Evolutionary conservation across 1,140 invertebrate genomes (phyloP), one percentile per base, ranked within the genome.

Genomic region (Hypsibius dujardini): DNA sequence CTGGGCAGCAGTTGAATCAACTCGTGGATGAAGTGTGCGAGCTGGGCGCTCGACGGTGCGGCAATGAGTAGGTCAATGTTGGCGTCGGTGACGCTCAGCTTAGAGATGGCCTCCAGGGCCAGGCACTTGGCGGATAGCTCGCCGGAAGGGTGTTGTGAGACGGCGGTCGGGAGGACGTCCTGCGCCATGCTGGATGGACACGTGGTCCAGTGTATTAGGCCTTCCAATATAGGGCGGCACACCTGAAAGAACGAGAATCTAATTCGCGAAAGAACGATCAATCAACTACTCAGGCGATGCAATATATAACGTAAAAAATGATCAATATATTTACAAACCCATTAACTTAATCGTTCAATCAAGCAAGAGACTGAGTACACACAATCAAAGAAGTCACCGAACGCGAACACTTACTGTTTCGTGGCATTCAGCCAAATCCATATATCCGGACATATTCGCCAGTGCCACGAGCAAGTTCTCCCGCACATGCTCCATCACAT

Each of bases 51-150:
- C 46, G 95, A 93, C 71, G 94, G 94, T 56, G 94, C 98, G 14
- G 94, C 92, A 73, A 98, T 87, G 28, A 99, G 87, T 73, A 98
- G 83, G 80, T 98, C 95, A 69, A 98, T 92, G 81, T 98, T 99
- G 73, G 87, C 86, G 78, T 98, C 94, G 73, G 92, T 89, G 46
- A 98, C 92, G 79, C 92, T 95, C 73, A 98, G 82, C 80, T 98
- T 98, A 81, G 92, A 95, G n/a, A 99, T 81, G 45, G 93, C 89
- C 81, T 99, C 96, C 46, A 98, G 84, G 42, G 92, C 91, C 14
- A 98, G 83, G 72, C 93, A 85, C 75, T 94, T 90, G 14, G 93
- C 92, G 40, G 92, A 95, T 1, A 96, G 84, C 74, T 81, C 78
- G 73, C 82, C 82, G 28, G 75, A 69, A 70, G 3, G 76, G 62